These are phyloP conservation scores for Apotomis capreana DNA, from an alignment of 2,888 invertebrate species.

Conservation along the genomic window DNA sequence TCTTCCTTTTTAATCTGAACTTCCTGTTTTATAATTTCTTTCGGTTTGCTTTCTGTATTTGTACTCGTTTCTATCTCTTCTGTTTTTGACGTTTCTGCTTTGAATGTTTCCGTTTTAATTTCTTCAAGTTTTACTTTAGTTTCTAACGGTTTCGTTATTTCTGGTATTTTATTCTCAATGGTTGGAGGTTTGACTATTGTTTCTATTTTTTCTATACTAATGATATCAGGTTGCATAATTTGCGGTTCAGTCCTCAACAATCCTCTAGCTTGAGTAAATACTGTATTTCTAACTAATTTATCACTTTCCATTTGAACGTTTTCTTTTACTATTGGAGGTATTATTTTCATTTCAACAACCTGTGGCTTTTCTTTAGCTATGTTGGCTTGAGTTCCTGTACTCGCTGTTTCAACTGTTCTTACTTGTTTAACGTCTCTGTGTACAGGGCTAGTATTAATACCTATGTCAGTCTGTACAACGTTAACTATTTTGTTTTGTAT, in stretches of 20 bases:
- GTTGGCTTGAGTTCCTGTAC: slow-evolving; percentile 37
- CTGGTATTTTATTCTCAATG: not conserved
- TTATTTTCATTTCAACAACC: slow-evolving; percentile 27
- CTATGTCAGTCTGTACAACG: slow-evolving; percentile 49
- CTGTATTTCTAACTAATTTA: slow-evolving; percentile 72
- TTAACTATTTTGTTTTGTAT: slow-evolving; percentile 9
- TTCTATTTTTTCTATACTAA: slow-evolving; percentile 31
- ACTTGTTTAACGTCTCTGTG: slow-evolving; percentile 20
- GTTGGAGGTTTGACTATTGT: not conserved
- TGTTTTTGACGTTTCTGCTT: not conserved
- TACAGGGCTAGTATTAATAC: slow-evolving; percentile 41
- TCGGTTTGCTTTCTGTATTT: slow-evolving; percentile 40
- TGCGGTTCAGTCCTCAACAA: slow-evolving; percentile 64
- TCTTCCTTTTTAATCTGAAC: slow-evolving; percentile 40
- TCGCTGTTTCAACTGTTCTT: slow-evolving; percentile 22
- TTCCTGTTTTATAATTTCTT: slow-evolving; percentile 40
- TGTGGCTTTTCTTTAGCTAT: slow-evolving; percentile 26
- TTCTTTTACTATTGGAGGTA: slow-evolving; percentile 21
- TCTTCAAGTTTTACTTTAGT: not conserved
- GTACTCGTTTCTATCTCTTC: slow-evolving; percentile 17
- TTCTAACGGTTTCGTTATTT: not conserved
- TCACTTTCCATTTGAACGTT: slow-evolving; percentile 48
- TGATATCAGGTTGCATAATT: slow-evolving; percentile 21
- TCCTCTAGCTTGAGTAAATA: slow-evolving; percentile 72
- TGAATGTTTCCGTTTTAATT: not conserved